A percentile compares a stretch with the other conserved stretches of the same genome.
phyloP scores from a whole-genome alignment of 2,888 invertebrate genomes.

The Antheraea assamensis region DNA sequence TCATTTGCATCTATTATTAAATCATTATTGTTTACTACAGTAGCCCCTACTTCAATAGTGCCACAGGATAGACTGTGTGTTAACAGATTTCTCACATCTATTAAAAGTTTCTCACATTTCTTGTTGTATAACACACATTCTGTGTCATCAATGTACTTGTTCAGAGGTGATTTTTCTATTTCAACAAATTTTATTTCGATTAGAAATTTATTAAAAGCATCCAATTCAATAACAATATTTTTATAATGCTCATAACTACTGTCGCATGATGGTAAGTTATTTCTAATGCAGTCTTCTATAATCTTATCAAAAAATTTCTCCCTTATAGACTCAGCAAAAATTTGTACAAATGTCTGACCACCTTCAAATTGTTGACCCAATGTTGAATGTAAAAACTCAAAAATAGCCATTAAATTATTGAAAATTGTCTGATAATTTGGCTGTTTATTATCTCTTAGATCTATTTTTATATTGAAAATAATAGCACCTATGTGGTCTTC shows the following conservation, averaged over 20 bases:
- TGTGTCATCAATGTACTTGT: constrained; percentile 69
- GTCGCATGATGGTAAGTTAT: constrained; percentile 69
- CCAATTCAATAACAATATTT: constrained; percentile 67
- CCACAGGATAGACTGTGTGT: constrained; percentile 65
- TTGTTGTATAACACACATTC: constrained; percentile 74
- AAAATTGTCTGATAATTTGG: constrained; percentile 72
- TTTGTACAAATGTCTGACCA: constrained; percentile 65
- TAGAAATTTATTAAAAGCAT: constrained; percentile 72
- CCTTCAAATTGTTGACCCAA: constrained; percentile 67
- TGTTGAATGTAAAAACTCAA: constrained; percentile 74
- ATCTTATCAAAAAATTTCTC: constrained; percentile 72
- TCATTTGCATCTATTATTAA: constrained; percentile 54
- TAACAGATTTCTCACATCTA: constrained; percentile 60
- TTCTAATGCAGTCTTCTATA: constrained; percentile 71
- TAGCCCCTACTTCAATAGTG: constrained; percentile 57
- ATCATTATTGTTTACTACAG: constrained; percentile 44
- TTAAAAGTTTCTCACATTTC: constrained; percentile 71
- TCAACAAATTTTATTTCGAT: constrained; percentile 74
- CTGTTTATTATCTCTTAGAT: constrained; percentile 54
- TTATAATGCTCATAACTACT: constrained; percentile 68
- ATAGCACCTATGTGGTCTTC: constrained; percentile 72
- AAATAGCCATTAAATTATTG: constrained; percentile 71
- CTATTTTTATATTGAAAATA: constrained; percentile 70
- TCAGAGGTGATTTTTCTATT: constrained; percentile 62
- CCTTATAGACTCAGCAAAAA: constrained; percentile 64